Conservation (phyloP, 2,113 vertebrate genomes). For the Lagopus muta region DNA sequence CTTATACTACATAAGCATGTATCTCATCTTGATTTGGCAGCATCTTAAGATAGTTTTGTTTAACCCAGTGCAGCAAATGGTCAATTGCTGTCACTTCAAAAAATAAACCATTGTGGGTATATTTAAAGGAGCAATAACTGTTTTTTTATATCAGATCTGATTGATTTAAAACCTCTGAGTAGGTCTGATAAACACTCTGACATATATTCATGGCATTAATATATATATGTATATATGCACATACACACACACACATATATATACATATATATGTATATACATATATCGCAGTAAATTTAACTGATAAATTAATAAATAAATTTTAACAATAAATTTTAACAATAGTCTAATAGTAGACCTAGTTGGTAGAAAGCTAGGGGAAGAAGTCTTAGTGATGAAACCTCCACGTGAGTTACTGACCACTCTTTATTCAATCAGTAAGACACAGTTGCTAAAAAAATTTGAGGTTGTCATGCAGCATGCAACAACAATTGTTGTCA, state of each 20-base stretch:
- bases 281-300: slow-evolving; percentile 43
- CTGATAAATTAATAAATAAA: neutral
- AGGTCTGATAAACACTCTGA: slow-evolving; percentile 19
- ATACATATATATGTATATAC: too few relatives aligned
- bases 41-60: slow-evolving; percentile 20
- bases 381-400: neutral
- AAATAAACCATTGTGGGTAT: slow-evolving; percentile 38
- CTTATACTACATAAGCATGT: slow-evolving; percentile 50
- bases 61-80: neutral
- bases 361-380: neutral
- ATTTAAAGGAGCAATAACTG: slow-evolving; percentile 48
- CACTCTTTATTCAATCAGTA: neutral
- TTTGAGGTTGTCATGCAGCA: neutral
- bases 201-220: neutral
- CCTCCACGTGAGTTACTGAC: neutral
- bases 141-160: slow-evolving; percentile 46
- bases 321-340: neutral
- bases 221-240: neutral
- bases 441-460: neutral
- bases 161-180: slow-evolving; percentile 54
- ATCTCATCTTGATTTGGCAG: slow-evolving; percentile 43
- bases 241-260: neutral
- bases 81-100: slow-evolving; percentile 46
- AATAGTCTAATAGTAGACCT: slow-evolving; percentile 9
- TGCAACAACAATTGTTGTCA: neutral